Conservation (phyloP, 2,888 invertebrate genomes). For the Pelosia muscerda region DNA sequence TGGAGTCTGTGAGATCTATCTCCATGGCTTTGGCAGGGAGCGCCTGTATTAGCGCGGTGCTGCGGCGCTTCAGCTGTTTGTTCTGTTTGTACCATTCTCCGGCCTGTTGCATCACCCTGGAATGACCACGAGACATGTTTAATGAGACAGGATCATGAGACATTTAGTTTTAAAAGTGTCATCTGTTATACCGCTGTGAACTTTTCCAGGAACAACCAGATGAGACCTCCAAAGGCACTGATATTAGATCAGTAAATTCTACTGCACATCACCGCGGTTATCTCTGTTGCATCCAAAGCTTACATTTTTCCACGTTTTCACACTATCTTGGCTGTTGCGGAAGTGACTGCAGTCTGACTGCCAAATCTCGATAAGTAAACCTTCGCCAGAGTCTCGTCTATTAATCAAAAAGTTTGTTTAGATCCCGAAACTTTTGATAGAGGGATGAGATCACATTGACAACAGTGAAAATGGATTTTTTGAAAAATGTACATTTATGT, state of each 20-base stretch:
- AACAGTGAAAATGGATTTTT: too few species aligned
- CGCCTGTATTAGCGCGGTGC: constrained; percentile 88
- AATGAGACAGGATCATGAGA: background rate
- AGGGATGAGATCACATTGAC: too few species aligned
- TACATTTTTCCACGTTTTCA: too few species aligned
- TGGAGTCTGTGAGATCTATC: constrained; percentile 79
- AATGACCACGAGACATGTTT: constrained; percentile 17
- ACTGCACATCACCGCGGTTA: too few species aligned
- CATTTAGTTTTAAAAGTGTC: background rate
- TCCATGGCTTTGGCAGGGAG: constrained; percentile 85
- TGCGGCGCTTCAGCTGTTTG: constrained; percentile 90
- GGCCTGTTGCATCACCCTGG: constrained; percentile 90
- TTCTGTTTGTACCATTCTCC: constrained; percentile 93
- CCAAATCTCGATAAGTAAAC: too few species aligned
- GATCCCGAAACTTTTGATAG: background rate
- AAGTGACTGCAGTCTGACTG: too few species aligned
- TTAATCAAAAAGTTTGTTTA: too few species aligned
- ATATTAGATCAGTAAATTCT: too few species aligned
- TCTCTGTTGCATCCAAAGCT: too few species aligned
- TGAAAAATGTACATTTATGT: background rate
- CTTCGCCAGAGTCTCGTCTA: too few species aligned
- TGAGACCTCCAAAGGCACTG: background rate
- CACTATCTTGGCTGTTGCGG: too few species aligned
- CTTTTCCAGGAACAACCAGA: background rate
- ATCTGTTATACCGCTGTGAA: too few species aligned